Evolutionary conservation across 2,888 invertebrate species (phyloP).

Genomic region (Standfussiana lucernea): DNA sequence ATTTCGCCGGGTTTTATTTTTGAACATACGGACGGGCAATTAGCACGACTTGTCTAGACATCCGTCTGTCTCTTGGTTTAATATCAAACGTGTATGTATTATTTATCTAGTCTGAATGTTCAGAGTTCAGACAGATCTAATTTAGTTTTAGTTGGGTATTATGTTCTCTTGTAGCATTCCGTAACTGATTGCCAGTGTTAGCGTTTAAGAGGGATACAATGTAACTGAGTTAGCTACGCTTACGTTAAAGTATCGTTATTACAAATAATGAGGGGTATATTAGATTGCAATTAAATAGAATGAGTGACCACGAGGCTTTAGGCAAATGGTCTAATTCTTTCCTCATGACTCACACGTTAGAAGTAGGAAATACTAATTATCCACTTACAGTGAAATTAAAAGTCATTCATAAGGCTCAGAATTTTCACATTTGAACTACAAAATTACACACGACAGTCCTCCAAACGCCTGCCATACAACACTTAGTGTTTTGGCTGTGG

Average conservation of each 20-base stretch:
- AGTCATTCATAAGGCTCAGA: not conserved
- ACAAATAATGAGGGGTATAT: no score
- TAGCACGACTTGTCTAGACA: constrained; percentile 14
- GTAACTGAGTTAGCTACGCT: not conserved
- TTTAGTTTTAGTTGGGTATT: not conserved
- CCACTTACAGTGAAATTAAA: not conserved
- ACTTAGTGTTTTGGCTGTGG: not conserved
- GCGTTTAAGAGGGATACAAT: not conserved
- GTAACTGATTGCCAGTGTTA: not conserved
- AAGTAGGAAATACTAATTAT: not conserved
- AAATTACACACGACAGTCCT: not conserved
- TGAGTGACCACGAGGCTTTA: not conserved
- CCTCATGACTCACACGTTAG: not conserved
- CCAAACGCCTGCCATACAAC: not conserved
- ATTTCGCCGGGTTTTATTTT: not conserved
- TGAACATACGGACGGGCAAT: not conserved
- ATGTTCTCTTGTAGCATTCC: not conserved
- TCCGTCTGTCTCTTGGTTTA: constrained; percentile 4
- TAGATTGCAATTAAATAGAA: not conserved
- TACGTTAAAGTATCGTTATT: not conserved
- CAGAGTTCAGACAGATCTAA: not conserved
- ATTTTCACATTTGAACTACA: not conserved
- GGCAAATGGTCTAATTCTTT: not conserved
- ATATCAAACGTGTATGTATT: not conserved
- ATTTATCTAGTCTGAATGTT: not conserved